Base-by-base conservation (phyloP, 2,888 invertebrate genomes). In the Halocaridina rubra region DNA sequence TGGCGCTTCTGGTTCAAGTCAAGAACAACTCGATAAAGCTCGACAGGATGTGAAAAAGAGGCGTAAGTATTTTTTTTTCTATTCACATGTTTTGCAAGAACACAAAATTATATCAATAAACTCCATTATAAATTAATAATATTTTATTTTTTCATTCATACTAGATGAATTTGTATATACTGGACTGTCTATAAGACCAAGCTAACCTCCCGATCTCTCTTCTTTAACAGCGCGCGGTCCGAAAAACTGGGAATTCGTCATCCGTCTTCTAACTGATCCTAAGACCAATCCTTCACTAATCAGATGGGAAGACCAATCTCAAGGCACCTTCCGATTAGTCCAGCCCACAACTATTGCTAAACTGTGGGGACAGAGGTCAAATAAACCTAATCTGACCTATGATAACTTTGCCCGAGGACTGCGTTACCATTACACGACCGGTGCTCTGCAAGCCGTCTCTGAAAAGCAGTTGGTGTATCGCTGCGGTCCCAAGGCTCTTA, bases 391-490 rank as follows among this genome's bases (percentile, higher is more conserved):
- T 30, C 19, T 67, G 24, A 27, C 69, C 69, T 79, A 79, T 22
- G 19, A 69, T 22, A 79, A 79, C 69, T 79, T 79, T 30, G 79
- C 79, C 13, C 10, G 79, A 13, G 79, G 79, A 0, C 69, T 79
- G 3, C 67, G 79, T 67, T 82, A 82, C 39, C 82, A 82, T 71
- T 82, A 82, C 82, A 77, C 57, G 5, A 82, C 82, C 2, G 82
- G 82, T 0, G 82, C 82, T 2, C 71, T 82, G 1, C 33, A 77
- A 22, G 69, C 82, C 2, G 82, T 82, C 2, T 77, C 82, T 3
- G 82, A 82, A 77, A 77, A 39, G 71, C 82, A 82, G 30, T 30
- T 82, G 16, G 82, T 82, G 27, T 82, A 82, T 39, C 22, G 71
- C 19, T 82, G 77, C 59, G 82, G 82, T 0, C 82, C 82, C 2